Evolutionary conservation across 2,888 invertebrate genomes (phyloP), one percentile per base, ranked within the genome.

Genomic region (Helicoverpa assulta): DNA sequence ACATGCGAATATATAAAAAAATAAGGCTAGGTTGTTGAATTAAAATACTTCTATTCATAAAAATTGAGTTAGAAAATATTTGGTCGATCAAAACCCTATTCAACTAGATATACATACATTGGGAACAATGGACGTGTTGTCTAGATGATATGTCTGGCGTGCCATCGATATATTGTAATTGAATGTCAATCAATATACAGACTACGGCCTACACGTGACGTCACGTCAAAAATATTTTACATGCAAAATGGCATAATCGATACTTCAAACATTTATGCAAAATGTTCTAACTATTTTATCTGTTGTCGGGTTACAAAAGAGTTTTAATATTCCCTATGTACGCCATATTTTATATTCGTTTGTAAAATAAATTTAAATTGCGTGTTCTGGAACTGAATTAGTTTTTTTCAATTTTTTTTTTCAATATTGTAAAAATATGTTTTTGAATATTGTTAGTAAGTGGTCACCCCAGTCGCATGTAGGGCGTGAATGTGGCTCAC

Each of bases 401-500:
- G 50, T 19, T 40, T 40, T 19, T 16, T 40, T 3, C 3, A 40
- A n/a, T n/a, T 33, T 1, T 8, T 14, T 33, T 26, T 26, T 26
- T 26, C 4, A 3, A 43, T 1, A 33, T 21, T 0, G n/a, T 33
- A 18, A 1, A 21, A 61, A 4, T 21, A 7, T 26, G 26, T 26
- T 26, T 26, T 26, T 26, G 2, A 26, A 26, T 26, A 3, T 26
- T 26, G 26, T 6, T 54, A 18, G 19, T 18, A 10, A 62, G 26
- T 63, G 60, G 81, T 68, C 64, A 76, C 82, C 80, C 82, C 72
- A 79, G 47, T n/a, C 16, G n/a, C 68, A 19, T 18, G 18, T 60
- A 29, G 43, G n/a, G 43, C 55, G 47, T 78, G 77, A 83, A 84
- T 76, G 76, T 74, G 60, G 56, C 84, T 77, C 86, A 85, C 87